Conservation (phyloP, 2,888 invertebrate genomes). For the Pelosia muscerda region DNA sequence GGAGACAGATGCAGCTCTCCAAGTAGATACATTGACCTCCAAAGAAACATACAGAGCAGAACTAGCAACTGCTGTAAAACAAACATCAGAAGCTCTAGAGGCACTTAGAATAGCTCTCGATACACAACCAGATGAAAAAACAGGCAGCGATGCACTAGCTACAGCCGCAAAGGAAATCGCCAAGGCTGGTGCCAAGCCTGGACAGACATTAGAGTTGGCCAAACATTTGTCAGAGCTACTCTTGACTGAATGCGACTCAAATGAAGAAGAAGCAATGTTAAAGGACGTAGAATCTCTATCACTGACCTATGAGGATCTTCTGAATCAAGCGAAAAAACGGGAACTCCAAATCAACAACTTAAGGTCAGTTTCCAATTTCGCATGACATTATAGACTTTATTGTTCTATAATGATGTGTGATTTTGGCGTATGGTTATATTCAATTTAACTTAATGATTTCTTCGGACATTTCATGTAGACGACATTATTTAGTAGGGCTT, state of each 20-base stretch:
- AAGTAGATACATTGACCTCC: constrained; percentile 94
- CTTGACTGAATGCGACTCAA: constrained; percentile 91
- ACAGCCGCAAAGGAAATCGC: constrained; percentile 91
- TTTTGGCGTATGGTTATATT: constrained; percentile 44
- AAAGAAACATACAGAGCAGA: constrained; percentile 94
- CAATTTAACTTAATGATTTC: constrained; percentile 44
- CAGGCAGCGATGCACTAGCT: constrained; percentile 87
- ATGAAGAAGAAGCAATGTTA: constrained; percentile 88
- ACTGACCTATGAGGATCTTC: constrained; percentile 89
- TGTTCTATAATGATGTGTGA: constrained; percentile 44
- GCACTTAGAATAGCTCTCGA: constrained; percentile 87
- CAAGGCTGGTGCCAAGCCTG: constrained; percentile 92
- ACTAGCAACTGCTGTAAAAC: constrained; percentile 90
- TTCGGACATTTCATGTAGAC: constrained; percentile 52
- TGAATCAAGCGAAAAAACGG: constrained; percentile 90
- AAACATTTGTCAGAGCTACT: constrained; percentile 92
- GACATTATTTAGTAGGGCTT: constrained; percentile 16
- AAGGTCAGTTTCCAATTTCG: constrained; percentile 86
- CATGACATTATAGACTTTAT: constrained; percentile 31
- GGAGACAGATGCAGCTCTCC: constrained; percentile 92
- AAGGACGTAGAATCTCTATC: constrained; percentile 89
- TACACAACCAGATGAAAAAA: constrained; percentile 73
- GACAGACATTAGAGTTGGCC: constrained; percentile 93
- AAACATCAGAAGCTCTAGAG: constrained; percentile 90
- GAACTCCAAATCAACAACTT: constrained; percentile 92